Percentiles rank a stretch among this genome's conserved stretches.
Conservation (phyloP, 2,888 invertebrate species). For the Aelia acuminata region DNA sequence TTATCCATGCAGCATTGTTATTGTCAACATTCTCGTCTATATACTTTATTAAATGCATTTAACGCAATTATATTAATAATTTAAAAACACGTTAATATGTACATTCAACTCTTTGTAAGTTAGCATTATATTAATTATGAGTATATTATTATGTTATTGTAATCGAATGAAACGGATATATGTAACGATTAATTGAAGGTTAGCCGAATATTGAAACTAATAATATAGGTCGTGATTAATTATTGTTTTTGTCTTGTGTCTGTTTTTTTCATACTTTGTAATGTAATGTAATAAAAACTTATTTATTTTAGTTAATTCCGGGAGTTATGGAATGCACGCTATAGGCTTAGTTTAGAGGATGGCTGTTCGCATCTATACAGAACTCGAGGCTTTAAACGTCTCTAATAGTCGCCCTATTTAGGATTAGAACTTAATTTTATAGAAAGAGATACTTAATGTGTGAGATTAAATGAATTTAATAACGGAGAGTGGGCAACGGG, state of each 20-base stretch:
- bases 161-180: constrained; percentile 8
- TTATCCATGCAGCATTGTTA: neutral
- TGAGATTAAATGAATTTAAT: constrained; percentile 22
- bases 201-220: neutral
- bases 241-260: neutral
- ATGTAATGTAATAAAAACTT: neutral
- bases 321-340: neutral
- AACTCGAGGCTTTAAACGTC: neutral
- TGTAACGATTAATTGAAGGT: neutral
- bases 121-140: constrained; percentile 19
- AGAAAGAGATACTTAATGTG: constrained; percentile 30
- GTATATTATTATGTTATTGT: neutral
- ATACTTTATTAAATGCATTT: constrained; percentile 22
- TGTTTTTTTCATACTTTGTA: neutral
- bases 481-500: neutral
- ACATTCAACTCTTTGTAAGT: constrained; percentile 4
- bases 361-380: neutral
- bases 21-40: constrained; percentile 2
- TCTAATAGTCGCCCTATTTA: neutral
- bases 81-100: constrained; percentile 9
- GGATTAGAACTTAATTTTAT: constrained; percentile 20
- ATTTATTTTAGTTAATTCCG: constrained; percentile 17
- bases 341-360: neutral
- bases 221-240: constrained; percentile 1
- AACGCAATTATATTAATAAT: neutral